Base-by-base conservation (phyloP, 2,888 invertebrate genomes). In the Lomographa bimaculata region DNA sequence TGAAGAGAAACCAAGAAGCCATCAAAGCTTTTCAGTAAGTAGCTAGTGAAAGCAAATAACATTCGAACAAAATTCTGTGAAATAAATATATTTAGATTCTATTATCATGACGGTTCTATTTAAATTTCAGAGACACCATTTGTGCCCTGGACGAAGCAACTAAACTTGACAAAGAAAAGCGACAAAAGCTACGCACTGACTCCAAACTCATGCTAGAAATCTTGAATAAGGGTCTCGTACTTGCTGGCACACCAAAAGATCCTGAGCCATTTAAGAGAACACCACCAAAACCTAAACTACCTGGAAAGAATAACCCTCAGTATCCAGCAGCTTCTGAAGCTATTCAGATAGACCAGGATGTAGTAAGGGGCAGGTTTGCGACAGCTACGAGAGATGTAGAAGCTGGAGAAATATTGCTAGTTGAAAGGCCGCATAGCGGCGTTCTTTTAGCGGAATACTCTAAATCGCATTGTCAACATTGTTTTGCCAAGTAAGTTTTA, bases 361-460 rank as follows among this genome's bases (percentile, higher is more conserved):
- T 89, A 8, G 70, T 79, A 1, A 90, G 91, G 62, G 97, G 97
- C 0, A 90, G 96, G 59, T 95, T 91, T 69, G 96, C 94, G 0
- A 89, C 91, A 14, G 95, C 96, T 0, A 87, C 89, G 0, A 89
- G 90, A 40, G 91, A 94, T 57, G 93, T 97, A 5, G 80, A 90
- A 47, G 91, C 93, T 1, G 96, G 96, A 0, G 94, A 95, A 59
- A 89, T 93, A 30, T 69, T 97, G 38, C 73, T 95, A 0, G 85
- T 93, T 4, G 96, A 97, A 68, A 91, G 91, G 48, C 93, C 97
- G 0, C 92, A 93, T 60, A 93, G 94, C 37, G 90, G 93, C 0
- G 93, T 93, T 10, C 78, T 96, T 6, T 80, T 96, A 14, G 91
- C 91, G 21, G 93, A 94, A 65, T 93, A 91, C 66, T 74, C 91